These are phyloP conservation scores for Lasioglossum oenotherae DNA, from an alignment of 2,888 invertebrate species.

Conservation along the genomic window DNA sequence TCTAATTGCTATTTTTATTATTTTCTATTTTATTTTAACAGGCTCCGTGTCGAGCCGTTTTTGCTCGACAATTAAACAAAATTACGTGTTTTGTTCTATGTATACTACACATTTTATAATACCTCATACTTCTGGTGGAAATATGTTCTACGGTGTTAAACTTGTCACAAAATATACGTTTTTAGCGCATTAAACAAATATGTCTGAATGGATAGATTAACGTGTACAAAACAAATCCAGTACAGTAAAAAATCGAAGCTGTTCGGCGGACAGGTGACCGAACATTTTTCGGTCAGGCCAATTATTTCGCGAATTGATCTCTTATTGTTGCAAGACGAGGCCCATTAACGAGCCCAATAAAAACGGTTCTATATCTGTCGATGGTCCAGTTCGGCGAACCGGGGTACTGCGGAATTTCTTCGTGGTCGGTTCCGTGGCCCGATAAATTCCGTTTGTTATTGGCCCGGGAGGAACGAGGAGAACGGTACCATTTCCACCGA, in stretches of 20 bases:
- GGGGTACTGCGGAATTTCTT: constrained; percentile 2
- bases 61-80: too few species aligned
- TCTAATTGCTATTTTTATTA: too few species aligned
- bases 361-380: constrained; percentile 16
- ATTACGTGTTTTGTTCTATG: too few species aligned
- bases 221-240: too few species aligned
- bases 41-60: too few species aligned
- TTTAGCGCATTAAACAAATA: too few species aligned
- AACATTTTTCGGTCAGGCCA: background rate
- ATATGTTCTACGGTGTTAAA: too few species aligned
- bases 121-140: too few species aligned
- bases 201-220: too few species aligned
- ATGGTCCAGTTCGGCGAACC: constrained; percentile 8
- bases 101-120: too few species aligned
- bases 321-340: constrained; percentile 2
- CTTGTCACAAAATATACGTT: too few species aligned
- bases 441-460: constrained; percentile 64
- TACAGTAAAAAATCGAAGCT: background rate
- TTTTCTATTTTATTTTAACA: too few species aligned
- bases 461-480: constrained; percentile 17
- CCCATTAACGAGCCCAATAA: constrained; percentile 8
- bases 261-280: background rate
- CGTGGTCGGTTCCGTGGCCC: constrained; percentile 5
- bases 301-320: constrained; percentile 1
- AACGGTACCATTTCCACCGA: constrained; percentile 43